Base-by-base conservation (phyloP, 2,797 vertebrate species). In the Muscicapa comitata region DNA sequence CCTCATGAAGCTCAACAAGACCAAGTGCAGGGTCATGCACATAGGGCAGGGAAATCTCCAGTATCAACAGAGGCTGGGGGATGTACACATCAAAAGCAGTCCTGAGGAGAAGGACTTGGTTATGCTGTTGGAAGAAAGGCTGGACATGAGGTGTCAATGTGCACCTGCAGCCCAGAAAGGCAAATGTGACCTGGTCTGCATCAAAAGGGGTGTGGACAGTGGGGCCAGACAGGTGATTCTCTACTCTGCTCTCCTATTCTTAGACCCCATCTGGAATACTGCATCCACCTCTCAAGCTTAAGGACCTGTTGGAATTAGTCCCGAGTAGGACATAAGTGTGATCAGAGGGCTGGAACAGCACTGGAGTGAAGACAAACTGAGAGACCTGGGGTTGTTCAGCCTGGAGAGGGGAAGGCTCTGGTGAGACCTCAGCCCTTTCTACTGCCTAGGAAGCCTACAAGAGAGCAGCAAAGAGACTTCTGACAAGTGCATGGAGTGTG, bases 241-340 rank as follows among this genome's bases (percentile, higher is more conserved):
- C 13, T 85, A 0, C 9, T n/a, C 21, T 1, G 1, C 25, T 72
- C 4, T 15, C 33, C n/a, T 24, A 1, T 26, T 62, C 3, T 42
- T 51, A 19, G 11, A 75, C 2, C 3, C 2, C 11, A 4, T 4
- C 20, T 58, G 6, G 4, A 68, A 17, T 17, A 3, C 11, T 51
- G 8, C 0, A 0, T 37, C 15, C 11, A 18, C 8, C 2, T 61
- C 51, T 43, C 3, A 20, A 37, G 2, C 6, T 8, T 7, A 62
- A 48, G 9, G 10, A 13, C 1, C 5, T 72, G 11, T 8, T 17
- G 7, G 11, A 76, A 18, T 1, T 2, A 14, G 17, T 17, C 21
- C 28, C 65, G 55, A 77, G 33, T 6, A 81, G 9, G 16, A 10
- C 19, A 13, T 1, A 4, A 17, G 51, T 3, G 9, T 48, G 7